Percentiles rank a stretch among this genome's conserved stretches.
phyloP scores from a whole-genome alignment of 2,113 vertebrate species.

The Vanacampus margaritifer region DNA sequence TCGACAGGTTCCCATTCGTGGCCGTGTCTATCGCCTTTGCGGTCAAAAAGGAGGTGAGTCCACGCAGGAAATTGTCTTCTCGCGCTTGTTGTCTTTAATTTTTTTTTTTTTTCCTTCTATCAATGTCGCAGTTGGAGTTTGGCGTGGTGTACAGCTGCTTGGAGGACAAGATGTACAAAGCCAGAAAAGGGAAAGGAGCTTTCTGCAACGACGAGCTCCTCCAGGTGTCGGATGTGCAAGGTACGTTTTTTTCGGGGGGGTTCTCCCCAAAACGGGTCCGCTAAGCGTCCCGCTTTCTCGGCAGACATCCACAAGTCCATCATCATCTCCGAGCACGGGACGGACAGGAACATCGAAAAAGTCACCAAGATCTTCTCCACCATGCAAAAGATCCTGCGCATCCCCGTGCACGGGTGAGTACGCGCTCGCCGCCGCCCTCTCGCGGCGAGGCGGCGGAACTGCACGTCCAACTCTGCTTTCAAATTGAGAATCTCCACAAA shows the following conservation, averaged over 20 bases:
- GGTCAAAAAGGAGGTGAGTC: slow-evolving; percentile 84
- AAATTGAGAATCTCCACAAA: no score
- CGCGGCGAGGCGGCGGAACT: no score
- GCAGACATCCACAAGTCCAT: slow-evolving; percentile 86
- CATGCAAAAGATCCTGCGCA: slow-evolving; percentile 83
- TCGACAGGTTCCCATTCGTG: slow-evolving; percentile 87
- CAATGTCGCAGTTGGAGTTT: slow-evolving; percentile 81
- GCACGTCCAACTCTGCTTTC: not conserved
- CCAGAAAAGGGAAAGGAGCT: slow-evolving; percentile 83
- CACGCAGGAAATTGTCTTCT: no score
- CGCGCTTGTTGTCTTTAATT: not conserved
- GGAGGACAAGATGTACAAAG: slow-evolving; percentile 96
- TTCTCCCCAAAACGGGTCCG: no score
- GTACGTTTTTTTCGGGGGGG: slow-evolving; percentile 49
- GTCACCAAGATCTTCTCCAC: slow-evolving; percentile 82
- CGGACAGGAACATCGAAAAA: slow-evolving; percentile 75
- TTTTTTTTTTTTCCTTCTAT: not conserved
- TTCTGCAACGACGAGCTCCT: slow-evolving; percentile 85
- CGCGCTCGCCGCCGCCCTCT: not conserved
- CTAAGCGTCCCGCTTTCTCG: slow-evolving; percentile 12
- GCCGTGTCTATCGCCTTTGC: slow-evolving; percentile 94
- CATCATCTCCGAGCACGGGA: slow-evolving; percentile 85
- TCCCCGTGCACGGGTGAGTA: slow-evolving; percentile 85
- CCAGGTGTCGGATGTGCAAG: slow-evolving; percentile 83
- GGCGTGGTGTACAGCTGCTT: slow-evolving; percentile 93